These are phyloP conservation scores for Heliconius erato DNA, from an alignment of 2,888 invertebrate genomes.

Conservation along the genomic window DNA sequence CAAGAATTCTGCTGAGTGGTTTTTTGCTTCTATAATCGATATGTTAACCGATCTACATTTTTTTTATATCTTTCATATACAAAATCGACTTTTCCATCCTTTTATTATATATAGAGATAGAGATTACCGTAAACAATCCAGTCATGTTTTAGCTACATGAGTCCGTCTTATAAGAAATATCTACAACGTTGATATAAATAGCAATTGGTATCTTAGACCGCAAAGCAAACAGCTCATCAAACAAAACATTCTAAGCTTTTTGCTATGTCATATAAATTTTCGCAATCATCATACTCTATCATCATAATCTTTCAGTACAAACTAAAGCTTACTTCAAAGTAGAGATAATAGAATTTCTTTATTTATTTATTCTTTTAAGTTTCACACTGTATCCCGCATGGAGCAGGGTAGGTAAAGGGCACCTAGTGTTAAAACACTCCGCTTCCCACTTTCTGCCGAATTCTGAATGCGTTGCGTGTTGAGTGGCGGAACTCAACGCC, in stretches of 20 bases:
- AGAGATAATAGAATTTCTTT: not conserved
- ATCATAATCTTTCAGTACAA: not conserved
- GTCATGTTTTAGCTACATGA: not conserved
- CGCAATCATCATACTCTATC: not conserved
- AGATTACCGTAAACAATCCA: not conserved
- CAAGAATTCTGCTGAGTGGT: no score
- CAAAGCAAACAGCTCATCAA: not conserved
- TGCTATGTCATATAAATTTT: slow-evolving; percentile 20
- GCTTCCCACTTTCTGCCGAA: no score
- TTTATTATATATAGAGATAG: no score
- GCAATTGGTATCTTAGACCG: slow-evolving; percentile 2
- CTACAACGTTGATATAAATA: not conserved
- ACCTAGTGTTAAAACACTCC: no score
- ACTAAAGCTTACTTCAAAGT: not conserved
- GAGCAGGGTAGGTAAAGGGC: no score
- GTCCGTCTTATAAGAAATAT: slow-evolving; percentile 3
- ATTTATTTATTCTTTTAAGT: not conserved
- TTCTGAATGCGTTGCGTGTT: no score
- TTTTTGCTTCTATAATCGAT: no score
- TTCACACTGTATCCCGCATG: no score
- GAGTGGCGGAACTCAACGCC: no score
- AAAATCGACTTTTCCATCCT: no score
- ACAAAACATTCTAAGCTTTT: not conserved
- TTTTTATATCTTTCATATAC: no score
- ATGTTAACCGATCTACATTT: no score